Percentiles rank a stretch among this genome's conserved stretches.
These are phyloP conservation scores for Cyclargus thomasi DNA, from an alignment of 1,140 invertebrate species.

Conservation along the genomic window DNA sequence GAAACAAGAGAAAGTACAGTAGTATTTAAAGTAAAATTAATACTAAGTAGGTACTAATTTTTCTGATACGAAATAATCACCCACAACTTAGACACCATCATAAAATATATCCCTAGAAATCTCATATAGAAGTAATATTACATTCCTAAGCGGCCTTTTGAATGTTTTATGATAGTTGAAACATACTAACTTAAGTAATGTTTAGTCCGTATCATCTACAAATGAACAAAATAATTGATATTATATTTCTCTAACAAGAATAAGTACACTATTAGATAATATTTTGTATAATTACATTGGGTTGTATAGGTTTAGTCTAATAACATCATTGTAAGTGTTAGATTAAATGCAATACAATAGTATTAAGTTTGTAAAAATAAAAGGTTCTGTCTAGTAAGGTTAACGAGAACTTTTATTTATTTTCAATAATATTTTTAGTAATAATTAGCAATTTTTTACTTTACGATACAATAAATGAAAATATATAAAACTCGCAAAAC, in stretches of 20 bases:
- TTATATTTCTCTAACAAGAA: slow-evolving; percentile 57
- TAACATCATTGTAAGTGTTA: slow-evolving; percentile 43
- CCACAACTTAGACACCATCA: neutral
- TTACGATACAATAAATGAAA: slow-evolving; percentile 55
- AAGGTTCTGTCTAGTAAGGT: slow-evolving; percentile 53
- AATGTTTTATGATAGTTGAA: slow-evolving; percentile 30
- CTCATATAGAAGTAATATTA: slow-evolving; percentile 30
- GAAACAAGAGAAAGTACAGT: too few species aligned
- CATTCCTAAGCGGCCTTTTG: slow-evolving; percentile 44
- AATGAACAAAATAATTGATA: slow-evolving; percentile 63
- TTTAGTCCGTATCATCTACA: slow-evolving; percentile 41
- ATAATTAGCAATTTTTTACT: slow-evolving; percentile 50
- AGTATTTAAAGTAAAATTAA: neutral
- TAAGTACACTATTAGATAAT: slow-evolving; percentile 62
- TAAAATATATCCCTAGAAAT: neutral
- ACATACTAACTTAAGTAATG: slow-evolving; percentile 33
- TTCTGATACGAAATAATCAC: too few species aligned
- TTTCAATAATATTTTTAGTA: slow-evolving; percentile 41
- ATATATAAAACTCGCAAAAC: slow-evolving; percentile 40
- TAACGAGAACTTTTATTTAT: slow-evolving; percentile 58
- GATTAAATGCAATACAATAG: slow-evolving; percentile 43
- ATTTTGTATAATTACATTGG: slow-evolving; percentile 73
- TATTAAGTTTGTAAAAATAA: slow-evolving; percentile 49
- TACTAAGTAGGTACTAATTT: neutral
- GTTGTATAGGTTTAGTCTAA: slow-evolving; percentile 62